Percentiles rank a stretch among this genome's conserved stretches.
These are phyloP conservation scores for Wasmannia auropunctata DNA, from an alignment of 1,140 invertebrate genomes.

Conservation along the genomic window DNA sequence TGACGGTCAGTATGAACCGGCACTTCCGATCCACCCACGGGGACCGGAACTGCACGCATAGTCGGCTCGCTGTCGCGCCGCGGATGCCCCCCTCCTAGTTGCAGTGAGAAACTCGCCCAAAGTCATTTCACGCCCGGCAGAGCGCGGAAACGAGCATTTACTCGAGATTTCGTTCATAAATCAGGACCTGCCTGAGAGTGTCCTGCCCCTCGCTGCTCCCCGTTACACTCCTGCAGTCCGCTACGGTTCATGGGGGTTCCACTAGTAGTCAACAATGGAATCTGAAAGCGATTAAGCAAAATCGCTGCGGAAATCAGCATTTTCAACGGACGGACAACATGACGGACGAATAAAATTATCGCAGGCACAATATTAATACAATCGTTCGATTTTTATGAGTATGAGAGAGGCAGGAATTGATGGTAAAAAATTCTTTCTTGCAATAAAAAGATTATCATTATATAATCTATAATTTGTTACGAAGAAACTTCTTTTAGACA, in stretches of 20 bases:
- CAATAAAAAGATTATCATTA: neutral
- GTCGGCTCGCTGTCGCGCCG: conserved; percentile 61
- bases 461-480: neutral
- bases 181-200: conserved; percentile 61
- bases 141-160: conserved; percentile 79
- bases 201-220: conserved; percentile 12
- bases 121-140: conserved; percentile 79
- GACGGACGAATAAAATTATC: conserved; percentile 7
- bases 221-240: neutral
- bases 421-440: neutral
- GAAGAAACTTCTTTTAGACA: neutral
- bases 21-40: conserved; percentile 62
- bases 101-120: conserved; percentile 65
- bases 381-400: neutral
- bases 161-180: conserved; percentile 78
- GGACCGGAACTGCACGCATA: conserved; percentile 66
- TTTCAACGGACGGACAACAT: neutral
- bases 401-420: neutral
- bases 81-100: conserved; percentile 11
- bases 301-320: conserved; percentile 5
- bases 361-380: neutral
- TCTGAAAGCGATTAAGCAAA: conserved; percentile 8
- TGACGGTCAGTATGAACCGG: conserved; percentile 28
- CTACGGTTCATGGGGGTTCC: conserved; percentile 45
- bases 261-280: conserved; percentile 17